These are phyloP conservation scores for Andrena minutula DNA, from an alignment of 2,888 invertebrate genomes.

Conservation along the genomic window DNA sequence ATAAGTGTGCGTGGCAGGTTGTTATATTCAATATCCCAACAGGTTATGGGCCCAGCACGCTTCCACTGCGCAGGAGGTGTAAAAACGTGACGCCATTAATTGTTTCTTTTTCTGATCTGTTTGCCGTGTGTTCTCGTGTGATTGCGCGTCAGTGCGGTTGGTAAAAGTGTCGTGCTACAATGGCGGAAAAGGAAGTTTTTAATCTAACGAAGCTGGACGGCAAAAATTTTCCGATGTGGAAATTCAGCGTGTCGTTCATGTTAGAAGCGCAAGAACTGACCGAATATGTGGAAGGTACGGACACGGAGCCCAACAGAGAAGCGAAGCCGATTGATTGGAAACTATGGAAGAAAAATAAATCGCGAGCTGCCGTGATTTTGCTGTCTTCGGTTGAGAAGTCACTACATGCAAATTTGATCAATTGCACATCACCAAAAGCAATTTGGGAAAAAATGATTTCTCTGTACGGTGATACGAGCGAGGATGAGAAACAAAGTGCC, in stretches of 20 bases:
- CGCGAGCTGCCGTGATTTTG: slow-evolving; percentile 21
- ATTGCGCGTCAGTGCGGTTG: no score
- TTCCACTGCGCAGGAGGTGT: no score
- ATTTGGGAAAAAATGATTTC: slow-evolving; percentile 55
- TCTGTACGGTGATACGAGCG: slow-evolving; percentile 52
- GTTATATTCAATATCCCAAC: no score
- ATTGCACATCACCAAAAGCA: slow-evolving; percentile 21
- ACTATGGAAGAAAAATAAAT: slow-evolving; percentile 19
- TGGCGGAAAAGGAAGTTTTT: slow-evolving; percentile 13
- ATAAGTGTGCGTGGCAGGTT: no score
- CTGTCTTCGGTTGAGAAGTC: slow-evolving; percentile 27
- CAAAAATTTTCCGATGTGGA: slow-evolving; percentile 17
- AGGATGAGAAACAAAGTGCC: slow-evolving; percentile 41
- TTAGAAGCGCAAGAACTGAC: slow-evolving; percentile 27
- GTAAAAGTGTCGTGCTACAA: not conserved
- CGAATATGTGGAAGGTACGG: slow-evolving; percentile 5
- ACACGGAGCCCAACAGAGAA: slow-evolving; percentile 14
- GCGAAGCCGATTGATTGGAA: slow-evolving; percentile 15
- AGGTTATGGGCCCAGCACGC: no score
- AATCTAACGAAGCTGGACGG: slow-evolving; percentile 34
- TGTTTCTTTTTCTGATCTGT: no score
- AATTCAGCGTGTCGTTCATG: slow-evolving; percentile 32
- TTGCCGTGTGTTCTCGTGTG: no score
- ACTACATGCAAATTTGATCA: slow-evolving; percentile 32
- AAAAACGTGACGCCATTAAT: no score